Percentiles rank a stretch among this genome's conserved stretches.
Evolutionary conservation across 2,888 invertebrate genomes (phyloP).

Genomic region (Frankliniella fusca): DNA sequence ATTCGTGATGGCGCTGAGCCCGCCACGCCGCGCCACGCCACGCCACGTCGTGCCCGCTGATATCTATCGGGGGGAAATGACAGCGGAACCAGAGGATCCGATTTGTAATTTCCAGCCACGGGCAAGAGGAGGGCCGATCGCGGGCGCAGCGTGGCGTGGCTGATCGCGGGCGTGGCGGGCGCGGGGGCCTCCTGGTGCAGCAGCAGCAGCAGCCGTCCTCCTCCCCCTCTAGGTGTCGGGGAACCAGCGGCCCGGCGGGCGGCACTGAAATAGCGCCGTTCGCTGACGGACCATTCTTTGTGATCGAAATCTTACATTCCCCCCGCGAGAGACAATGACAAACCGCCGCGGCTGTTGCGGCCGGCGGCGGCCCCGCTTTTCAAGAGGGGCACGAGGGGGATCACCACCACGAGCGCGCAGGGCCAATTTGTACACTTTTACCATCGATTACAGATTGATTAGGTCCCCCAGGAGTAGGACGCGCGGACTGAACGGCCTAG

Average conservation of each 20-base stretch:
- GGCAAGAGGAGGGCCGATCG: neutral
- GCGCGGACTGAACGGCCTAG: too few species aligned
- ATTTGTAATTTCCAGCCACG: slow-evolving; percentile 7
- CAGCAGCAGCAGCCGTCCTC: neutral
- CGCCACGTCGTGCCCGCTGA: neutral
- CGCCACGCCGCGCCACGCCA: neutral
- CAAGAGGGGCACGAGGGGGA: neutral
- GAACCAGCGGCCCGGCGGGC: neutral
- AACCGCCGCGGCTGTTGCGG: neutral
- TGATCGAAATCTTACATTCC: slow-evolving; percentile 21
- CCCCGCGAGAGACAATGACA: slow-evolving; percentile 20
- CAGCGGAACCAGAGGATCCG: slow-evolving; percentile 10
- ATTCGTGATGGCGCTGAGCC: neutral
- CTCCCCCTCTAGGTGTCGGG: neutral
- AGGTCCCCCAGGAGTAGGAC: too few species aligned
- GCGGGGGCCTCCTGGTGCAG: neutral
- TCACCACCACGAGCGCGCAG: neutral
- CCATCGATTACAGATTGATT: slow-evolving; percentile 6
- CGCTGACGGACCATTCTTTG: slow-evolving; percentile 21
- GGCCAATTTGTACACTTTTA: neutral
- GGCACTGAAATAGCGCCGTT: slow-evolving; percentile 5
- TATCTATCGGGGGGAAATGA: slow-evolving; percentile 9
- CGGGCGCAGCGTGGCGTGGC: neutral
- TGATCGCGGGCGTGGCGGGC: neutral
- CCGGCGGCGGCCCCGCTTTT: too few species aligned